These are phyloP conservation scores for Pelobates fuscus DNA, from an alignment of 2,113 vertebrate species.

Conservation along the genomic window DNA sequence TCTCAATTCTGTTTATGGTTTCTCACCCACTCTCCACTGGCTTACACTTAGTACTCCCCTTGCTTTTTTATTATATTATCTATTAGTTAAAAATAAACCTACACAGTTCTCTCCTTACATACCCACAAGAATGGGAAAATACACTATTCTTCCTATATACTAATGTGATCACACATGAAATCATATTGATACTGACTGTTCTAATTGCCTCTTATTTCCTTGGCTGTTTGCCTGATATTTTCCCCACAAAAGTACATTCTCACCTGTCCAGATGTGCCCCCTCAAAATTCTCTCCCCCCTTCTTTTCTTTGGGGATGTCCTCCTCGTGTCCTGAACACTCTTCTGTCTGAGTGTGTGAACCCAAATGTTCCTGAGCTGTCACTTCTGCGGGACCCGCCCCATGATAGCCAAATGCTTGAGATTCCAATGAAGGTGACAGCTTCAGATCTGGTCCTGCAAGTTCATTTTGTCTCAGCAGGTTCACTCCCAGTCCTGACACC, in stretches of 20 bases:
- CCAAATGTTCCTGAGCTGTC: slow-evolving; percentile 19
- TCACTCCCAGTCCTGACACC: neutral
- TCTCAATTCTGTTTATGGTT: too few relatives aligned
- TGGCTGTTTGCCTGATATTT: too few relatives aligned
- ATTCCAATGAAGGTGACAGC: slow-evolving; percentile 43
- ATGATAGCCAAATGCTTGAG: slow-evolving; percentile 30
- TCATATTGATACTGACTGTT: too few relatives aligned
- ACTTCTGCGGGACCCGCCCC: slow-evolving; percentile 31
- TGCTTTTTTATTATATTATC: too few relatives aligned
- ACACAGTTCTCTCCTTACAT: too few relatives aligned
- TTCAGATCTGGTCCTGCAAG: slow-evolving; percentile 31
- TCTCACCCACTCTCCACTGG: too few relatives aligned
- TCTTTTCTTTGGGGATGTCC: slow-evolving; percentile 10
- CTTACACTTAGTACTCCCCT: too few relatives aligned
- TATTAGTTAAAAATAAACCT: too few relatives aligned
- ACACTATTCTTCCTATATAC: too few relatives aligned
- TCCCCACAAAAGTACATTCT: neutral
- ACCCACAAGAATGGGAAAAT: too few relatives aligned
- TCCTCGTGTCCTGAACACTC: slow-evolving; percentile 22
- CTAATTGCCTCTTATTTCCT: too few relatives aligned
- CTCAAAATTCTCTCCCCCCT: neutral
- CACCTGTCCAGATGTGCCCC: slow-evolving; percentile 30
- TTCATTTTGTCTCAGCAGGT: slow-evolving; percentile 17
- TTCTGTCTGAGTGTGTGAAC: slow-evolving; percentile 9
- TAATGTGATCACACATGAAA: too few relatives aligned